A percentile compares a stretch with the other conserved stretches of the same genome.
phyloP scores from a whole-genome alignment of 2,797 vertebrate genomes.

The Enteromius argenteus region DNA sequence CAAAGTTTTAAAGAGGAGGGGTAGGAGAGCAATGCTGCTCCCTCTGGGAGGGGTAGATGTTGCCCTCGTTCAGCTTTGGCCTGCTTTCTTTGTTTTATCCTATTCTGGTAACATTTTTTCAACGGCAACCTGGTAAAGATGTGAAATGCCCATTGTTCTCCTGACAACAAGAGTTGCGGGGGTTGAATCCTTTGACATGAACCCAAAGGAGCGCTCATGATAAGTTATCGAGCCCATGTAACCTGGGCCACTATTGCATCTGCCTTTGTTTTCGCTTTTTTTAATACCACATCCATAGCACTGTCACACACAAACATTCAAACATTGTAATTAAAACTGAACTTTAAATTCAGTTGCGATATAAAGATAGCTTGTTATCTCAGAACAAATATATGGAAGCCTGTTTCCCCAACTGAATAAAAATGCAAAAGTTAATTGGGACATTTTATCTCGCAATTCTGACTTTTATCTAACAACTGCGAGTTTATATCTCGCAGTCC shows the following conservation, averaged over 20 bases:
- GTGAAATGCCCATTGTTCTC: slow-evolving; percentile 56
- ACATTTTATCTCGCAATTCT: background rate
- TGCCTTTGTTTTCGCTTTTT: slow-evolving; percentile 28
- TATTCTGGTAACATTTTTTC: slow-evolving; percentile 60
- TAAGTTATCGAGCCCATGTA: slow-evolving; percentile 50
- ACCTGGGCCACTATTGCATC: slow-evolving; percentile 33
- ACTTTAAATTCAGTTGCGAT: background rate
- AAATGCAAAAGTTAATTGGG: background rate
- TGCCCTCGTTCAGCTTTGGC: slow-evolving; percentile 57
- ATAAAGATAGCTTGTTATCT: background rate
- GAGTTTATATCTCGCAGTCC: background rate
- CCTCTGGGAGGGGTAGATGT: slow-evolving; percentile 55
- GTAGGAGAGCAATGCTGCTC: slow-evolving; percentile 48
- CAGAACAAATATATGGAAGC: background rate
- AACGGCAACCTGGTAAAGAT: slow-evolving; percentile 51
- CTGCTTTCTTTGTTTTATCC: slow-evolving; percentile 65
- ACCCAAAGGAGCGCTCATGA: slow-evolving; percentile 53
- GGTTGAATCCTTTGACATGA: slow-evolving; percentile 51
- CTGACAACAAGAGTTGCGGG: slow-evolving; percentile 50
- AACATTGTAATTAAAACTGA: background rate
- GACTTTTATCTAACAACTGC: background rate
- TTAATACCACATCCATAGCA: background rate
- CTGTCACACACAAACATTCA: background rate
- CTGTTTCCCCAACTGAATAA: background rate
- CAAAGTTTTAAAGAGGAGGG: slow-evolving; percentile 62